Conservation (phyloP, 2,888 invertebrate genomes). For the Tetrapedia diversipes region DNA sequence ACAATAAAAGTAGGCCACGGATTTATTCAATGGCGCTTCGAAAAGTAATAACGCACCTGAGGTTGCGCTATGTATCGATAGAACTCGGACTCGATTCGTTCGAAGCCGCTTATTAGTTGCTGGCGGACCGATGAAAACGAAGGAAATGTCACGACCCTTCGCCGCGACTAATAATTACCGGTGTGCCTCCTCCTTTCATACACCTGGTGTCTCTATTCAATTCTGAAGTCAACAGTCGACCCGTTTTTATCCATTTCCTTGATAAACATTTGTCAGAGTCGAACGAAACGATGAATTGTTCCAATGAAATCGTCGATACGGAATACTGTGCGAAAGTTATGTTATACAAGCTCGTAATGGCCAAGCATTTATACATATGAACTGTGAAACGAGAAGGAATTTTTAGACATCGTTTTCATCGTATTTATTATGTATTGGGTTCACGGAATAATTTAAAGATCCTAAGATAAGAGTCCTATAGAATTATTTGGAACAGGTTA, state of each 20-base stretch:
- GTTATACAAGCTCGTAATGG: no score
- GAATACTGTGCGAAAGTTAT: no score
- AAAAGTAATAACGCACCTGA: constrained; percentile 66
- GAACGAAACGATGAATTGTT: background rate
- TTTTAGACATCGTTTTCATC: no score
- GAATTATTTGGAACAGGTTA: no score
- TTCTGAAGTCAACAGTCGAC: constrained; percentile 15
- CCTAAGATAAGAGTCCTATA: no score
- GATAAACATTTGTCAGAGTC: background rate
- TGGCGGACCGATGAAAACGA: constrained; percentile 41
- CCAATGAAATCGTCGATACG: constrained; percentile 13
- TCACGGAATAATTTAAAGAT: no score
- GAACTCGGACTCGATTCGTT: constrained; percentile 35
- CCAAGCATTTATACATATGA: no score
- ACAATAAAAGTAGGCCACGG: constrained; percentile 59
- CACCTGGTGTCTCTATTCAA: constrained; percentile 12
- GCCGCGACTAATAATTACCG: constrained; percentile 17
- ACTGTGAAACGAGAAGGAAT: no score
- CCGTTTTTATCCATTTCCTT: background rate
- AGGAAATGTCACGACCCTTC: constrained; percentile 10
- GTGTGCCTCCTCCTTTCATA: background rate
- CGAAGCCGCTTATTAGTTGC: constrained; percentile 57
- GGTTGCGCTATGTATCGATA: constrained; percentile 54
- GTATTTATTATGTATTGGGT: no score
- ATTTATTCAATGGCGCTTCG: constrained; percentile 65